phyloP scores from a whole-genome alignment of 2,113 vertebrate species.

The Nyctereutes procyonoides region DNA sequence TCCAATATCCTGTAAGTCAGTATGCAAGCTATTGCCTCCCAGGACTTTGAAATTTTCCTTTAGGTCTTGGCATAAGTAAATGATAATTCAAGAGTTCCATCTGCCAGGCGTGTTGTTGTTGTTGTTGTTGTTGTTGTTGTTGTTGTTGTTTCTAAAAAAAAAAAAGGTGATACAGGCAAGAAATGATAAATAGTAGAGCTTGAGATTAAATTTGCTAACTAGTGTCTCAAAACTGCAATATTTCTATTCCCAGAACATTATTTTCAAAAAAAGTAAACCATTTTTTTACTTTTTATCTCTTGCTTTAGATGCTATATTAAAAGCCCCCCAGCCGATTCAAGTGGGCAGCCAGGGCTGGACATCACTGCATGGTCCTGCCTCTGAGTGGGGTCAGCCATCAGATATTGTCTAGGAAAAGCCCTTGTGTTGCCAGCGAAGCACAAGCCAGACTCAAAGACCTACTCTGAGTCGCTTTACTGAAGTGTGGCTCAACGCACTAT shows the following conservation, averaged over 20 bases:
- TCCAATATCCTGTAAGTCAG: constrained; percentile 62
- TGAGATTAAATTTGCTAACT: constrained; percentile 77
- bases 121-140: constrained; percentile 55
- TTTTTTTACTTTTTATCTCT: background rate
- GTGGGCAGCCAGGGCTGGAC: background rate
- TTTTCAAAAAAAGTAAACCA: background rate
- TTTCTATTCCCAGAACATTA: constrained; percentile 61
- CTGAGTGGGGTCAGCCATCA: background rate
- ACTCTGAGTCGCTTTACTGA: background rate
- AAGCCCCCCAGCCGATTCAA: background rate
- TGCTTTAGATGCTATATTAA: background rate
- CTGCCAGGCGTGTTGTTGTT: constrained; percentile 40
- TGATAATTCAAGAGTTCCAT: constrained; percentile 78
- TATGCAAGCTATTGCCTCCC: constrained; percentile 66
- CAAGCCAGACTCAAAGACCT: background rate
- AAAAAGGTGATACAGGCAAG: constrained; percentile 62
- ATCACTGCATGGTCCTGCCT: fast-evolving
- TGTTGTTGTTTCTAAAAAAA: background rate
- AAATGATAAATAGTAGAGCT: constrained; percentile 77
- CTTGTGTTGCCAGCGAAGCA: too few relatives aligned
- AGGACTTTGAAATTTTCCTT: constrained; percentile 64
- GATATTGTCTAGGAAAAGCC: background rate
- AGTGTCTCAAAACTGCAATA: constrained; percentile 55
- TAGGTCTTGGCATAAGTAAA: constrained; percentile 65
- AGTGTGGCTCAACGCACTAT: background rate